Percentiles rank a stretch among this genome's conserved stretches.
Evolutionary conservation across 2,113 vertebrate species (phyloP).

Genomic region (Callorhinus ursinus): DNA sequence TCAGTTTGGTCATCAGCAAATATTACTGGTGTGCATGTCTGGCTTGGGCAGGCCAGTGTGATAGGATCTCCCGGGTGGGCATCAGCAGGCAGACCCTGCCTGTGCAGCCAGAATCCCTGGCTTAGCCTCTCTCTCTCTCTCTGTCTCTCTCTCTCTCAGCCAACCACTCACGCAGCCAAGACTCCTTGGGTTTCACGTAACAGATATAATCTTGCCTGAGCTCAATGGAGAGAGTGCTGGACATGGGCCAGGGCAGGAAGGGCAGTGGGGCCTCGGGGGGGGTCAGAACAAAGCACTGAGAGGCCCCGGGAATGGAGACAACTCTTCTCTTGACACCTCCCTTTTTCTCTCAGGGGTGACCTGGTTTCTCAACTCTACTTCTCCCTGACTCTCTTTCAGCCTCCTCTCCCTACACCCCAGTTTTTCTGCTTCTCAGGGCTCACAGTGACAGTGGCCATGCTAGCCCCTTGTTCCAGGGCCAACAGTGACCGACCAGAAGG

Average conservation of each 20-base stretch:
- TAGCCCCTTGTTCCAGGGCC: background rate
- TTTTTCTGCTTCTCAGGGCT: conserved; percentile 8
- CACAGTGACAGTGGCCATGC: background rate
- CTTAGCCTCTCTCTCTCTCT: background rate
- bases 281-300: conserved; percentile 22
- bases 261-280: background rate
- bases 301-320: background rate
- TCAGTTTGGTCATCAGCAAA: conserved; percentile 2
- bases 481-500: conserved; percentile 38
- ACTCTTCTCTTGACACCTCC: background rate
- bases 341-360: background rate
- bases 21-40: background rate
- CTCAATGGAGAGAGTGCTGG: conserved; percentile 11
- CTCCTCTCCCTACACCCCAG: background rate
- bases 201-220: conserved; percentile 9
- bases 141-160: background rate
- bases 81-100: background rate
- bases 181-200: conserved; percentile 50
- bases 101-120: background rate
- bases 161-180: background rate
- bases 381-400: background rate
- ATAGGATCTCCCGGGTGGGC: background rate
- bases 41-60: background rate
- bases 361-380: conserved; percentile 60
- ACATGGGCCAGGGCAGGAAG: conserved; percentile 58